Evolutionary conservation across 2,797 vertebrate genomes (phyloP).

Genomic region (Naso thynnoides): DNA sequence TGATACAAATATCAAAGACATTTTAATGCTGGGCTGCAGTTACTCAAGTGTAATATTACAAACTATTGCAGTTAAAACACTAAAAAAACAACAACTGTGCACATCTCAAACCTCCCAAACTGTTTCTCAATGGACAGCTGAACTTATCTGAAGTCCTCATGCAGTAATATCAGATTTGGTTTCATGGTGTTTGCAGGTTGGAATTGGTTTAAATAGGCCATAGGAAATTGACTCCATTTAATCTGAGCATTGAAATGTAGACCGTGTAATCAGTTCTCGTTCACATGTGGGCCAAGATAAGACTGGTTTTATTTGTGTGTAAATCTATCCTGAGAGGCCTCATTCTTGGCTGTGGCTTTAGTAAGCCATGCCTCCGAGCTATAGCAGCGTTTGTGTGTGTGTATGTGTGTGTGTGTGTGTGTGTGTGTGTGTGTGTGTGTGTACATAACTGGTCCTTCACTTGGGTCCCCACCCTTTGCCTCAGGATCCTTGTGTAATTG

Average conservation of each 20-base stretch:
- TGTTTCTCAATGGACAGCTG: constrained; percentile 30
- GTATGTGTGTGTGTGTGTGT: constrained; percentile 45
- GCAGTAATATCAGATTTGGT: constrained; percentile 58
- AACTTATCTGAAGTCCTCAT: constrained; percentile 43
- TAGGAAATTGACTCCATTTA: constrained; percentile 77
- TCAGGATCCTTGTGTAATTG: constrained; percentile 78
- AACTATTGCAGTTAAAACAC: background rate
- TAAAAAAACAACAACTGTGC: background rate
- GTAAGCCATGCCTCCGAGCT: constrained; percentile 76
- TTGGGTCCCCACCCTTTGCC: constrained; percentile 78
- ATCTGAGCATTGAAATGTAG: constrained; percentile 80
- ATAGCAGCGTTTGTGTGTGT: constrained; percentile 46
- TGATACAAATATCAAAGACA: too few species aligned
- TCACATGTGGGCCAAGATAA: constrained; percentile 81
- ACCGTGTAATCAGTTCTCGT: constrained; percentile 79
- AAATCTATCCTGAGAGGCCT: constrained; percentile 82
- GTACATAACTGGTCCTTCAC: constrained; percentile 72
- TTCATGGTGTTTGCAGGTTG: constrained; percentile 68
- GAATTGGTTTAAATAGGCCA: constrained; percentile 76
- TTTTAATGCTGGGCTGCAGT: background rate
- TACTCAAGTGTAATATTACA: constrained; percentile 1
- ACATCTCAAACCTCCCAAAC: constrained; percentile 16
- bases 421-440: constrained; percentile 53
- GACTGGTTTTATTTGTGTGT: constrained; percentile 80
- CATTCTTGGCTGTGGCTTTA: constrained; percentile 73